Base-by-base conservation (phyloP, 2,888 invertebrate species). In the Cremastinae sp. region DNA sequence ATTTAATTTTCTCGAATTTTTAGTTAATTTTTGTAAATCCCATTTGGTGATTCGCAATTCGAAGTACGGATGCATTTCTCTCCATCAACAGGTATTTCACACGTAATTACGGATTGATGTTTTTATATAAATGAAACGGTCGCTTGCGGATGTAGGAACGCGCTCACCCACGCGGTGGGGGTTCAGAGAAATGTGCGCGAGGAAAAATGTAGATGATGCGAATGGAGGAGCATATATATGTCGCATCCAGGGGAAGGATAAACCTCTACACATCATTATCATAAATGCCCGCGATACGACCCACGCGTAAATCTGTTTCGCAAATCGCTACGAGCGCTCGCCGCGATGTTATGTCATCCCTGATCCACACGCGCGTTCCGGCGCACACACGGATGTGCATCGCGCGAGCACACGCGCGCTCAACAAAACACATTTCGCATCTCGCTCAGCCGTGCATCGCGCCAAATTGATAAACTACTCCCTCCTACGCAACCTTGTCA, bases 271-370 rank as follows among this genome's bases (percentile, higher is more conserved):
- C 85, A 86, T 85, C 78, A 87, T 88, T 88, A 88, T 88, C 88
- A 88, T 88, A 88, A 88, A 87, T 85, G 87, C 84, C 81, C 83
- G 82, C 84, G 86, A 84, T 85, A 83, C 89, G 84, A 86, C 89
- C 87, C 87, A 88, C 89, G 87, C 87, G 85, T 86, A 88, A 89
- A 89, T 89, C 89, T 86, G 87, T 88, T 88, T 88, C 87, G 87
- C 87, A 86, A 89, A 88, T 87, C 84, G 84, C 83, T 83, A 75
- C 65, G 51, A 65, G 41, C 70, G 35, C 61, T 28, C 73, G 83
- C 75, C 43, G 28, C 65, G 61, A 65, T 71, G 79, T 80, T 78
- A 79, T 80, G 79, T 79, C 81, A 79, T 80, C 76, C 72, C 68
- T 43, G 39, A 45, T 61, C 41, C 66, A 28, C 43, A 62, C 39